Evolutionary conservation across 2,888 invertebrate species (phyloP), one percentile per base, ranked within the genome.

Genomic region (Copidosoma aretas): DNA sequence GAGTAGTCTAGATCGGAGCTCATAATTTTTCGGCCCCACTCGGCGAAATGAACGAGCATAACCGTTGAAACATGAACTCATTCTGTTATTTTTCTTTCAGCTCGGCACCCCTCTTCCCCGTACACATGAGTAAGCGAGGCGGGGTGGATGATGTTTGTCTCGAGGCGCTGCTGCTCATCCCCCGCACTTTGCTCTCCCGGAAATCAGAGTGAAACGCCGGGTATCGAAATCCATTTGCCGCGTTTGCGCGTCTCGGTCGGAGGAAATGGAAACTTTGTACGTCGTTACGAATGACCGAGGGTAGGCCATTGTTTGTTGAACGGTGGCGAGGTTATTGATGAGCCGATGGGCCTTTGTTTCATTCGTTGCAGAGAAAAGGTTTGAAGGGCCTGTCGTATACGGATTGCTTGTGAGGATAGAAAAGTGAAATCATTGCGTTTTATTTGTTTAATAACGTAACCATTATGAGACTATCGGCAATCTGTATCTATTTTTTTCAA

Each of bases 1-100:
- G 21, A 32, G 68, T 52, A 46, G 65, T 56, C 60, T 61, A 67
- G 58, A 51, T 60, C 57, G 64, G 60, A 73, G 74, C 74, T 77
- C 75, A 76, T 78, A 80, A 79, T 81, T 79, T 54, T 79, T 75
- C 75, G 75, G 10, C 77, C 77, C 79, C 77, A 78, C 43, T 78
- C 76, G 75, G 66, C 73, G 75, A 79, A 80, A 79, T 79, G 73
- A 77, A 74, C 74, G 75, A 69, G 75, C 52, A 66, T 51, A 60
- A 60, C 71, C 72, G 54, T 52, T 54, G 64, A 63, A 63, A 64
- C 66, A 71, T 64, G 57, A 61, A 71, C 67, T 67, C 63, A 64
- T 53, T 57, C 59, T 73, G 58, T 67, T 51, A 71, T 73, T 62
- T 62, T n/a, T 61, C 39, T 60, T 52, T 14, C 43, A 12, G 43